phyloP scores from a whole-genome alignment of 2,888 invertebrate genomes.

The Rhagonycha lutea region DNA sequence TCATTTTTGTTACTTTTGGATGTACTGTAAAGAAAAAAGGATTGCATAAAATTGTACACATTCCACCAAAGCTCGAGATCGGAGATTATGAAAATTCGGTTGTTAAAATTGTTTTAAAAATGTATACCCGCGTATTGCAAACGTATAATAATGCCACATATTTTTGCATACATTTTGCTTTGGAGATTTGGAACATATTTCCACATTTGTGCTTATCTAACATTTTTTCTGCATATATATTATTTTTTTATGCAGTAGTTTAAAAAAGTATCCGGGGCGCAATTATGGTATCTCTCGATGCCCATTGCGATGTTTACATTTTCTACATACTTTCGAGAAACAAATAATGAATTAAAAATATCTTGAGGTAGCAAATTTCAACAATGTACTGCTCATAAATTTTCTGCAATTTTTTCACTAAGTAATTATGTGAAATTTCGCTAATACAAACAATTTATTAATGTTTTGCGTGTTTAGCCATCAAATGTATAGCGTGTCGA shows the following conservation, averaged over 20 bases:
- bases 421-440: not conserved
- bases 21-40: no score
- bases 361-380: not conserved
- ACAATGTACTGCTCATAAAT: not conserved
- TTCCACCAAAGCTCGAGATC: not conserved
- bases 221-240: not conserved
- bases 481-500: slow-evolving; percentile 21
- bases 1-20: no score
- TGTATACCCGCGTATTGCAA: not conserved
- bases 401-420: not conserved
- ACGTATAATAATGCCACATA: not conserved
- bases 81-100: not conserved
- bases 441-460: slow-evolving; percentile 16
- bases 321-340: not conserved
- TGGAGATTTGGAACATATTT: not conserved
- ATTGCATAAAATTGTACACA: not conserved
- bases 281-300: not conserved
- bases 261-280: not conserved
- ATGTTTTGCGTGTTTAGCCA: slow-evolving; percentile 18
- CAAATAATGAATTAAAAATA: not conserved
- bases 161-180: not conserved
- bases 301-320: not conserved
- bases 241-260: not conserved
- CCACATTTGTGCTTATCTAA: not conserved
- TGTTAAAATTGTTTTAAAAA: not conserved